Conservation (phyloP, 2,113 vertebrate genomes). For the Plectropomus leopardus region DNA sequence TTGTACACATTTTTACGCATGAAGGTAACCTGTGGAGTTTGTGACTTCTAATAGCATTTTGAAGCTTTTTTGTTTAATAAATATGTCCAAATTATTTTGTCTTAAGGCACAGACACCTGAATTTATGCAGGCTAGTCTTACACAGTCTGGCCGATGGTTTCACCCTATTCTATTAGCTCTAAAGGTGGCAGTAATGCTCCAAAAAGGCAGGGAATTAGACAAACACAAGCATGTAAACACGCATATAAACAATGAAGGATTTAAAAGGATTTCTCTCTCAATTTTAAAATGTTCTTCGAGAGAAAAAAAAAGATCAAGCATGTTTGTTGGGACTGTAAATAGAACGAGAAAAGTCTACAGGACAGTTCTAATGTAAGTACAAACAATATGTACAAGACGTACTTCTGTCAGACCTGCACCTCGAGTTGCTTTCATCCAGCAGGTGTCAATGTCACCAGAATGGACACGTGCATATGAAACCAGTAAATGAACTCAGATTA, state of each 20-base stretch:
- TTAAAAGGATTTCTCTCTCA: background rate
- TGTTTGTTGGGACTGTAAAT: background rate
- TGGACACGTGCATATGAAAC: slow-evolving; percentile 38
- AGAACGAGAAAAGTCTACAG: background rate
- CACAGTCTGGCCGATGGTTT: background rate
- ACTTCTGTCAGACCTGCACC: background rate
- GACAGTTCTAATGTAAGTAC: background rate
- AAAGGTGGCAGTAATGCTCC: background rate
- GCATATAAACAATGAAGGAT: background rate
- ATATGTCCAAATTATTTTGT: background rate
- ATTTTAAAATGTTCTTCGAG: background rate
- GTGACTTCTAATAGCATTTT: background rate
- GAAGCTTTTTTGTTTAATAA: background rate
- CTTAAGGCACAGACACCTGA: background rate
- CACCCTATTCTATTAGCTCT: background rate
- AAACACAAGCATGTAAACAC: background rate
- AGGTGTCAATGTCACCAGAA: slow-evolving; percentile 42
- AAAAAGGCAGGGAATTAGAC: background rate
- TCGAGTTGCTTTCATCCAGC: slow-evolving; percentile 37
- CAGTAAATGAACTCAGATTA: slow-evolving; percentile 36
- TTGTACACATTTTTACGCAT: too few species aligned
- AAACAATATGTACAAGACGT: background rate
- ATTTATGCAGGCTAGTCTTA: background rate
- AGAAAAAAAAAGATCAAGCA: background rate
- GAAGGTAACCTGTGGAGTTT: background rate